phyloP scores from a whole-genome alignment of 2,113 vertebrate species.

The Oncorhynchus clarkii region DNA sequence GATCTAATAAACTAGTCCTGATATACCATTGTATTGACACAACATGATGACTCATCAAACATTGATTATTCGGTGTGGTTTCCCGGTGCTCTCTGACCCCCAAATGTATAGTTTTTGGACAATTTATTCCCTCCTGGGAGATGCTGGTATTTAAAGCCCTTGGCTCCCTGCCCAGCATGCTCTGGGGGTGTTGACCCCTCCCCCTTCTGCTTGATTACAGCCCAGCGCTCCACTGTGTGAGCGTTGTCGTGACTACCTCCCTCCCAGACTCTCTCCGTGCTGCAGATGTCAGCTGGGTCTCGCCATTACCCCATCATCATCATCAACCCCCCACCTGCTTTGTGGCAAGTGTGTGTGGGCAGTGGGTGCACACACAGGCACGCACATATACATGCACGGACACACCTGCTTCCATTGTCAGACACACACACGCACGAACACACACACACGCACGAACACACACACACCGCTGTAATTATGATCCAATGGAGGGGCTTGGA shows the following conservation, averaged over 20 bases:
- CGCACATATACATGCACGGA: background rate
- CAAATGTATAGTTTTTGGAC: slow-evolving; percentile 33
- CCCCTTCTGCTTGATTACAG: background rate
- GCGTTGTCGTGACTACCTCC: slow-evolving; percentile 2
- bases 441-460: background rate
- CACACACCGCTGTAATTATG: background rate
- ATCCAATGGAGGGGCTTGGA: background rate
- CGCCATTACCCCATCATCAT: background rate
- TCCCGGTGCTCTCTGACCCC: background rate
- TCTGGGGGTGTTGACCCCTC: background rate
- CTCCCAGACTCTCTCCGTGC: background rate
- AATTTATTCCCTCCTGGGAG: background rate
- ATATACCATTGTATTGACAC: background rate
- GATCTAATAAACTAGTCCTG: no score
- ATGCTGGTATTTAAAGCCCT: background rate
- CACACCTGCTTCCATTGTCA: background rate
- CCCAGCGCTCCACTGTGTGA: background rate
- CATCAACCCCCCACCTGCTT: background rate
- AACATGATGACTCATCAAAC: slow-evolving; percentile 26
- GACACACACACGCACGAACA: background rate
- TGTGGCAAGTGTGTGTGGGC: background rate
- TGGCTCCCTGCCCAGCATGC: background rate
- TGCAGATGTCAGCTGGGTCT: slow-evolving; percentile 10
- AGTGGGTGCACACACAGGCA: background rate
- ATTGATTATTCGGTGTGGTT: slow-evolving; percentile 30